Percentiles rank a stretch among this genome's conserved stretches.
Evolutionary conservation across 2,113 vertebrate species (phyloP).

Genomic region (Rhea americana): DNA sequence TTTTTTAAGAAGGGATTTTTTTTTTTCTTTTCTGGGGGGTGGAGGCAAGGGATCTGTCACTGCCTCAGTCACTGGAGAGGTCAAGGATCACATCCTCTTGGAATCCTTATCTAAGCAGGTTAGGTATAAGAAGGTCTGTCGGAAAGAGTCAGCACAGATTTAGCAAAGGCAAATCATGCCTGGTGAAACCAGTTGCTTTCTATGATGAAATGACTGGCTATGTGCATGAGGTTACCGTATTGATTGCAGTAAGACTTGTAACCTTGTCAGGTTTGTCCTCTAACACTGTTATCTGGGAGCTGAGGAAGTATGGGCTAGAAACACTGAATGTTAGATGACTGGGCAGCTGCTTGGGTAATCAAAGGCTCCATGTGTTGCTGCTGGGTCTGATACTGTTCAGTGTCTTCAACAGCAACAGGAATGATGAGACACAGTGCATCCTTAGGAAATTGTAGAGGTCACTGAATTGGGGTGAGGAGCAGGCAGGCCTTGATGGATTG

Average conservation of each 20-base stretch:
- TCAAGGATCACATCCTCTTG: neutral
- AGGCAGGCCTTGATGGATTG: neutral
- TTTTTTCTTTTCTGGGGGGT: too few species aligned
- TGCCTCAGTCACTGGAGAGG: neutral
- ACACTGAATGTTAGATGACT: neutral
- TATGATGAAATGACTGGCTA: neutral
- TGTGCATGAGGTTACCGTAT: neutral
- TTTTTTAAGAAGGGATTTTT: too few species aligned
- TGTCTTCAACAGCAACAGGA: neutral
- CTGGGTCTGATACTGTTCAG: neutral
- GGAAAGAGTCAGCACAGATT: neutral
- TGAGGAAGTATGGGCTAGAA: neutral
- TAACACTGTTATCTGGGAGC: neutral
- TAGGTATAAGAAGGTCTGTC: neutral
- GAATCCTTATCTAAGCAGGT: neutral
- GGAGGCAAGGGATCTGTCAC: neutral
- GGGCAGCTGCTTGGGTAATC: neutral
- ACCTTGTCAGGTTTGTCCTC: neutral
- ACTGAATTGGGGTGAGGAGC: neutral
- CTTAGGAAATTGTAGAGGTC: neutral
- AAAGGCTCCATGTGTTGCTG: neutral
- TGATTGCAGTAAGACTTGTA: neutral
- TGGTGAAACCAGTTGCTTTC: neutral
- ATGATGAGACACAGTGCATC: neutral
- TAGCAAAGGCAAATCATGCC: neutral